A percentile compares a stretch with the other conserved stretches of the same genome.
These are phyloP conservation scores for Opisthograptis luteolata DNA, from an alignment of 2,888 invertebrate species.

Conservation along the genomic window DNA sequence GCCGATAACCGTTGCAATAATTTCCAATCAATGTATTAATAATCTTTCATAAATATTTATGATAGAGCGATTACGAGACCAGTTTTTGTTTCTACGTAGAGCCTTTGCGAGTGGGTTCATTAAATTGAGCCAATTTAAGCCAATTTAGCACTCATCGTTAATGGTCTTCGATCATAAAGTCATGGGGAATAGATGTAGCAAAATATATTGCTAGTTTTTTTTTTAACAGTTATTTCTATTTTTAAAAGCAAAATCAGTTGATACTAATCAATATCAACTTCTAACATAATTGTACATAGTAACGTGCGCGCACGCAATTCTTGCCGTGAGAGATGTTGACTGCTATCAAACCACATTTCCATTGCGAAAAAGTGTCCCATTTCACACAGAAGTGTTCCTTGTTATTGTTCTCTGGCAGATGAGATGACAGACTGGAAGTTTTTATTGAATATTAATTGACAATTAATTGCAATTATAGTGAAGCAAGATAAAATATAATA, in stretches of 20 bases:
- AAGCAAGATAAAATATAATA: neutral
- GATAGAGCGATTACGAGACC: slow-evolving; percentile 7
- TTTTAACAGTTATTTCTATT: no score
- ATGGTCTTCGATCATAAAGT: neutral
- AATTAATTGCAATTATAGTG: slow-evolving; percentile 12
- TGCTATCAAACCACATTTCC: slow-evolving; percentile 1
- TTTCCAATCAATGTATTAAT: slow-evolving; percentile 1
- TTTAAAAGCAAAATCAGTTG: no score
- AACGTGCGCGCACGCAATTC: slow-evolving; percentile 13
- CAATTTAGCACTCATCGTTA: slow-evolving; percentile 4
- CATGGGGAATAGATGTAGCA: neutral
- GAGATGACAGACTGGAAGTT: slow-evolving; percentile 14
- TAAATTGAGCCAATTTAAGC: slow-evolving; percentile 6
- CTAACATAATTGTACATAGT: neutral
- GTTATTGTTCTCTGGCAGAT: slow-evolving; percentile 56
- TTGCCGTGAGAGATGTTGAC: slow-evolving; percentile 16
- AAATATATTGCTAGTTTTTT: neutral
- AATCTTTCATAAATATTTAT: slow-evolving; percentile 16
- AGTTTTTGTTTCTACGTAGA: slow-evolving; percentile 11
- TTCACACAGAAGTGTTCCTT: slow-evolving; percentile 73
- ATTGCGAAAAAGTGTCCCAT: slow-evolving; percentile 64
- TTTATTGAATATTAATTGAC: slow-evolving; percentile 2
- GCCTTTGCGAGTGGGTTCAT: slow-evolving; percentile 9
- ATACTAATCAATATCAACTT: no score
- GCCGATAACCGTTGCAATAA: neutral